Evolutionary conservation across 2,888 invertebrate species (phyloP).

Genomic region (Chrysolina haemoptera): DNA sequence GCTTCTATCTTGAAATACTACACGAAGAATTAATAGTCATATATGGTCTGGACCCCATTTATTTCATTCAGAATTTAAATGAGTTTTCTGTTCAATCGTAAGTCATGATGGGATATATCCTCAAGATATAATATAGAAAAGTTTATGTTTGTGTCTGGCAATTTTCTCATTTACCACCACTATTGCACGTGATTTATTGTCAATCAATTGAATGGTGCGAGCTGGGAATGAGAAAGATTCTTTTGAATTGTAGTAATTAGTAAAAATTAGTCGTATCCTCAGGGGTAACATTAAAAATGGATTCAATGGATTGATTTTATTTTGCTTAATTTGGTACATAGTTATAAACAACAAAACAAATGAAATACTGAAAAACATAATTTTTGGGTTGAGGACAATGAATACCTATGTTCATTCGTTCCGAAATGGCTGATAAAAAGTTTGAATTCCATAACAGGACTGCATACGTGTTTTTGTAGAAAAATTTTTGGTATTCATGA

Average conservation of each 20-base stretch:
- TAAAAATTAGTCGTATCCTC: background rate
- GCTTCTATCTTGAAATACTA: constrained; percentile 37
- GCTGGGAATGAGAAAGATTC: background rate
- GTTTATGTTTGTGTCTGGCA: background rate
- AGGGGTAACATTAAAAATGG: too few species aligned
- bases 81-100: constrained; percentile 14
- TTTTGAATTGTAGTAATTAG: constrained; percentile 4
- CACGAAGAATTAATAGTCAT: constrained; percentile 26
- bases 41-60: constrained; percentile 32
- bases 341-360: too few species aligned
- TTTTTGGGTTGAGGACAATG: too few species aligned
- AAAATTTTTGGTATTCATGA: too few species aligned
- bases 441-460: too few species aligned
- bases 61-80: constrained; percentile 38
- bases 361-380: too few species aligned
- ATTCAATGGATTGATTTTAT: too few species aligned
- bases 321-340: too few species aligned
- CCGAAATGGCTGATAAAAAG: too few species aligned
- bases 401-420: too few species aligned
- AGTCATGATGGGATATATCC: background rate
- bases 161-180: constrained; percentile 9
- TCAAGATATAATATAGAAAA: background rate
- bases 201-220: background rate
- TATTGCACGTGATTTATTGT: background rate
- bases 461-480: too few species aligned